These are phyloP conservation scores for Ceyx margarethae DNA, from an alignment of 2,113 vertebrate species.

Conservation along the genomic window DNA sequence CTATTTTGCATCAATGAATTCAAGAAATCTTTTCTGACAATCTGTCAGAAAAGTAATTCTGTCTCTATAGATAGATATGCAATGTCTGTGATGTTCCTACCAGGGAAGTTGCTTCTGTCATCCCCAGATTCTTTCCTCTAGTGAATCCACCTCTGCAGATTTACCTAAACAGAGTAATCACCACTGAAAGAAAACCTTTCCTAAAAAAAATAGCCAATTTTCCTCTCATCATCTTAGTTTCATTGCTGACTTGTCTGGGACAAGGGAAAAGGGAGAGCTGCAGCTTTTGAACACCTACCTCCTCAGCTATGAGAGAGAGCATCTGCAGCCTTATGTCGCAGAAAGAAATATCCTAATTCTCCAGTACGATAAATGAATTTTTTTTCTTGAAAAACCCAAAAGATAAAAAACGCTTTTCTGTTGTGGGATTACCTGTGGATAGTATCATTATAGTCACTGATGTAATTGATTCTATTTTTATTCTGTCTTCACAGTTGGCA, in stretches of 20 bases:
- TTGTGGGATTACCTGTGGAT: background rate
- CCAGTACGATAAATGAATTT: background rate
- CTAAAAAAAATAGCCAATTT: background rate
- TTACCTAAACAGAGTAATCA: background rate
- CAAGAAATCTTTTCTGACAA: slow-evolving; percentile 38
- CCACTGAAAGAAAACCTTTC: background rate
- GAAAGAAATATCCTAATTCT: background rate
- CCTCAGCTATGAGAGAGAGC: background rate
- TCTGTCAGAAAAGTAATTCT: slow-evolving; percentile 38
- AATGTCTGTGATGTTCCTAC: slow-evolving; percentile 36
- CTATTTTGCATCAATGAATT: slow-evolving; percentile 39
- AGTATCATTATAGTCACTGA: background rate
- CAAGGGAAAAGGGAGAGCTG: background rate
- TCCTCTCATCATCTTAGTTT: background rate
- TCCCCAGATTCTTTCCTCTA: background rate
- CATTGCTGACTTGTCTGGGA: background rate
- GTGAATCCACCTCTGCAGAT: background rate
- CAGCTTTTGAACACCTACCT: background rate
- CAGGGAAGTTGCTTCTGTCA: slow-evolving; percentile 28
- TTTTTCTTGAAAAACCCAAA: background rate
- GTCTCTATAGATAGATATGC: background rate
- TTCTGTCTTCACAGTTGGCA: background rate
- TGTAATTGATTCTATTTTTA: background rate
- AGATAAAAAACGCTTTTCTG: background rate
- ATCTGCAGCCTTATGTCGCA: background rate